Base-by-base conservation (phyloP, 2,888 invertebrate genomes). In the Synanthedon myopaeformis region DNA sequence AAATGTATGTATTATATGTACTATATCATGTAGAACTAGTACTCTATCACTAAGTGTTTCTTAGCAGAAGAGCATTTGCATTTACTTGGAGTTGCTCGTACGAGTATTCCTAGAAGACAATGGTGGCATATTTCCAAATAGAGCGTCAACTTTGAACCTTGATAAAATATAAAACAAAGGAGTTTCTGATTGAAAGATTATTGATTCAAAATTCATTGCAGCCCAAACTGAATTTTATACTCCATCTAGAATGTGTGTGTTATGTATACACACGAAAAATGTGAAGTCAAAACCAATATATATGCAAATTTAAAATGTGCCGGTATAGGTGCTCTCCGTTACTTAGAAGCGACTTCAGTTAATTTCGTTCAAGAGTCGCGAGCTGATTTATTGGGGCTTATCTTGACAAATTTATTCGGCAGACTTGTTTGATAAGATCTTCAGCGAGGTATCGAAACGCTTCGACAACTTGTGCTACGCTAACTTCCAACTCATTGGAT, bases 321-420 rank as follows among this genome's bases (percentile, higher is more conserved):
- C 23, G 11, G 23, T 64, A 68, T 69, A 66, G 62, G 59, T 53
- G 55, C 52, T 35, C 35, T 56, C 41, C 50, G 49, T 61, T 65
- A 63, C 63, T 35, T 35, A 63, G 60, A 59, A 57, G 56, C 57
- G 53, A 56, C 55, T 53, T 56, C 53, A 50, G 55, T 70, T 74
- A 75, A 75, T 74, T 74, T 71, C 63, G 68, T 66, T 75, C 71
- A 69, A 64, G 74, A 74, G 70, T 74, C 68, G 56, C 64, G 57
- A 54, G 53, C 67, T 74, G 75, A 76, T 77, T 73, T 76, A 76
- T 78, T 63, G 70, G 60, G 62, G 69, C 72, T 74, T 78, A 76
- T 76, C 71, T 65, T 56, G 68, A 73, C 73, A 71, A 76, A 75
- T 76, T 75, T 74, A 72, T 73, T 70, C 67, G 64, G 53, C 59